These are phyloP conservation scores for Prosapia bicincta DNA, from an alignment of 2,888 invertebrate genomes.

Conservation along the genomic window DNA sequence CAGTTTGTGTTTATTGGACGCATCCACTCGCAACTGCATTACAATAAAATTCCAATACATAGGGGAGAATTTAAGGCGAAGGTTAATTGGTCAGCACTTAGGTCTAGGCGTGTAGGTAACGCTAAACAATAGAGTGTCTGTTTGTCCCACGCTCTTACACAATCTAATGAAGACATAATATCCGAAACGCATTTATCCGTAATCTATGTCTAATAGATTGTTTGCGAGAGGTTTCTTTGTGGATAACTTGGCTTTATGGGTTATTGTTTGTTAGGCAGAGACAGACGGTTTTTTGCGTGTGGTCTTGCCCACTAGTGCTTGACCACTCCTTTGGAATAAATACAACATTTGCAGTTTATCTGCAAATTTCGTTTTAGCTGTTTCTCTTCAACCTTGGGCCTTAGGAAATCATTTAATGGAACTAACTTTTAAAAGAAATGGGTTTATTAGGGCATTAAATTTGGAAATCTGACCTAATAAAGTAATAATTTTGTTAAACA, in stretches of 20 bases:
- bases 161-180: constrained; percentile 2
- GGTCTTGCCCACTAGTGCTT: background rate
- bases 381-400: no score
- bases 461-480: no score
- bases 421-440: no score
- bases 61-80: background rate
- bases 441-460: no score
- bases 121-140: background rate
- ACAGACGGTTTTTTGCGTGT: background rate
- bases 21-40: background rate
- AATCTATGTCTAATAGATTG: background rate
- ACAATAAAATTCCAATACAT: background rate
- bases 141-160: background rate
- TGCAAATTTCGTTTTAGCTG: background rate
- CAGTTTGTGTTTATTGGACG: background rate
- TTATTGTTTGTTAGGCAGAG: background rate
- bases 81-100: background rate
- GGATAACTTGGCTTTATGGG: background rate
- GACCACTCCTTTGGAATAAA: background rate
- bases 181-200: background rate
- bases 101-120: background rate
- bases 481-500: no score
- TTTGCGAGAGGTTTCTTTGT: background rate
- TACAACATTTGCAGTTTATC: background rate
- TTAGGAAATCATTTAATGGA: no score